phyloP scores from a whole-genome alignment of 2,797 vertebrate genomes.

The Lutjanus campechanus region DNA sequence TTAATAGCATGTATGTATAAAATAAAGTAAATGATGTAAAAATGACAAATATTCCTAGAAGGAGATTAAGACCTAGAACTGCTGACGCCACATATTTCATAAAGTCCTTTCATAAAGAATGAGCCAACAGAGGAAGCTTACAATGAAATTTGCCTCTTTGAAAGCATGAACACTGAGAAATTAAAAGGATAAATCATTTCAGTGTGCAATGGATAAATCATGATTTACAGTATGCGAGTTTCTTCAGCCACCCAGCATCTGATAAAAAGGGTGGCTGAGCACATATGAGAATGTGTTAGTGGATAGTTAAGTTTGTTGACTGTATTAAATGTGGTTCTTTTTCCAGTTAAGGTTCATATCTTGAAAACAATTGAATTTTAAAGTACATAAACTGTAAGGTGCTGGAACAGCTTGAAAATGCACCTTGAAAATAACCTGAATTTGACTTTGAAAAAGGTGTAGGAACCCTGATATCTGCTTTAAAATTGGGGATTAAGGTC shows the following conservation, averaged over 20 bases:
- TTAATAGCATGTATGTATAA: not conserved
- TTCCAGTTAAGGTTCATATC: not conserved
- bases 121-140: not conserved
- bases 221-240: not conserved
- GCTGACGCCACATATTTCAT: not conserved
- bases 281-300: not conserved
- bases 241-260: not conserved
- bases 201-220: not conserved
- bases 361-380: too few relatives aligned
- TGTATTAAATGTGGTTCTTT: not conserved
- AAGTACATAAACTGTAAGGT: too few relatives aligned
- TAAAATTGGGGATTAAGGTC: not conserved
- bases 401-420: too few relatives aligned
- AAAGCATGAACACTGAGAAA: not conserved
- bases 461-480: not conserved
- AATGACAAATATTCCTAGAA: slow-evolving; percentile 2
- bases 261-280: not conserved
- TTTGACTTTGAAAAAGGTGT: too few relatives aligned
- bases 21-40: not conserved
- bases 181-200: not conserved
- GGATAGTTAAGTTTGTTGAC: not conserved
- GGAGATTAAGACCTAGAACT: not conserved
- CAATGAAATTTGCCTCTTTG: not conserved
- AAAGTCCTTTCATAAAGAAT: not conserved
- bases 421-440: too few relatives aligned